A percentile compares a stretch with the other conserved stretches of the same genome.
Conservation (phyloP, 1,140 invertebrate species). For the Tribolium madens region DNA sequence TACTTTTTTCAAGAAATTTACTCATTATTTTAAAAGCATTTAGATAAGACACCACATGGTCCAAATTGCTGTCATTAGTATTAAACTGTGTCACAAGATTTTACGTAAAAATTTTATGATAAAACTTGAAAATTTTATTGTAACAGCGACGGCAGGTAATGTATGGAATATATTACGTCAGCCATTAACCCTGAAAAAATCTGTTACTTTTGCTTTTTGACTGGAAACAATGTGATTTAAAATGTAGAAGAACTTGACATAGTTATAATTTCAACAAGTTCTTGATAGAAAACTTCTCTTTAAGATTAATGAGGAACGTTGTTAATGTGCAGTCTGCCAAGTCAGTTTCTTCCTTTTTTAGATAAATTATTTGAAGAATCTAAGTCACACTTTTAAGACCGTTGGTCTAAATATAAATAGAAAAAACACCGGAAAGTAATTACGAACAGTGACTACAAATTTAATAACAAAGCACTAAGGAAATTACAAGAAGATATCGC, state of each 20-base stretch:
- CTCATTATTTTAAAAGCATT: not conserved
- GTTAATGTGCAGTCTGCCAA: not conserved
- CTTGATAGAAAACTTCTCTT: not conserved
- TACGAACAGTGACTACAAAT: not conserved
- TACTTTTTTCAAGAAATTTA: not conserved
- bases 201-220: not conserved
- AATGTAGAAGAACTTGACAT: not conserved
- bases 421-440: not conserved
- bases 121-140: not conserved
- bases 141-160: not conserved
- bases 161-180: not conserved
- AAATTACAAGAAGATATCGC: not conserved
- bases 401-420: not conserved
- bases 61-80: constrained; percentile 13
- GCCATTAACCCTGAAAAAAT: not conserved
- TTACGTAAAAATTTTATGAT: not conserved
- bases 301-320: not conserved
- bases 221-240: not conserved
- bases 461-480: no score
- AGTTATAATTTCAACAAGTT: not conserved
- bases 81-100: not conserved
- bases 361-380: not conserved
- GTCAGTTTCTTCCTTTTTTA: not conserved
- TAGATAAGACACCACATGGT: constrained; percentile 1
- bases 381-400: not conserved